A percentile compares a stretch with the other conserved stretches of the same genome.
Conservation (phyloP, 2,113 vertebrate genomes). For the Meriones unguiculatus region DNA sequence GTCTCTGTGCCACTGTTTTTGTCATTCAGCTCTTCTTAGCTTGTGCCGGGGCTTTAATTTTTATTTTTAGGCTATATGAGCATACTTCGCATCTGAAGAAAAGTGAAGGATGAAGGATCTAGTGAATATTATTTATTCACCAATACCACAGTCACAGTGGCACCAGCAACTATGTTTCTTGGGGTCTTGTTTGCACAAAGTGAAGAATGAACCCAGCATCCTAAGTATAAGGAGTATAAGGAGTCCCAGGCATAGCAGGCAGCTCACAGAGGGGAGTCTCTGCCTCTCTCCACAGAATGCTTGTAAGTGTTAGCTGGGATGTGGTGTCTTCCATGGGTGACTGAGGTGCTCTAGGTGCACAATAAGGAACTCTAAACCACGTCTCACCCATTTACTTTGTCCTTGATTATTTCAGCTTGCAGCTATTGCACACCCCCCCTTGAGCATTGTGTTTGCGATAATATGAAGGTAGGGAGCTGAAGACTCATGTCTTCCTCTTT, state of each 20-base stretch:
- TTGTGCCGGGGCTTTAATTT: conserved; percentile 15
- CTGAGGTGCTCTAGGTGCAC: neutral
- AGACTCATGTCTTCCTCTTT: conserved; percentile 42
- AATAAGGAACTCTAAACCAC: neutral
- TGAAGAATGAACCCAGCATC: conserved; percentile 25
- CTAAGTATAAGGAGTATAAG: neutral
- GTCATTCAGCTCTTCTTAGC: conserved; percentile 2
- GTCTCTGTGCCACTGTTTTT: neutral
- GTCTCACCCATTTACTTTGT: conserved; percentile 3
- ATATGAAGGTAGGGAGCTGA: neutral
- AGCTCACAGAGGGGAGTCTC: neutral
- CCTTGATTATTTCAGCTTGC: conserved; percentile 3
- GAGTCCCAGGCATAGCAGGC: neutral
- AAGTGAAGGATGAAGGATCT: conserved; percentile 4
- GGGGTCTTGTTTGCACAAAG: conserved; percentile 22
- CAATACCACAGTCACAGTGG: conserved; percentile 23
- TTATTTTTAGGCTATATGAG: neutral
- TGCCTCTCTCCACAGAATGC: neutral
- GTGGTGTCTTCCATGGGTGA: neutral
- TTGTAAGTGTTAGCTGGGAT: neutral
- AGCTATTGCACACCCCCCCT: neutral
- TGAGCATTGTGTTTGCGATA: neutral
- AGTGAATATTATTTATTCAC: conserved; percentile 50
- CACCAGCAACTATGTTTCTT: conserved; percentile 12
- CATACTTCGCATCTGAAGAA: conserved; percentile 39